phyloP scores from a whole-genome alignment of 2,888 invertebrate genomes.

The Vesta saturnalis region DNA sequence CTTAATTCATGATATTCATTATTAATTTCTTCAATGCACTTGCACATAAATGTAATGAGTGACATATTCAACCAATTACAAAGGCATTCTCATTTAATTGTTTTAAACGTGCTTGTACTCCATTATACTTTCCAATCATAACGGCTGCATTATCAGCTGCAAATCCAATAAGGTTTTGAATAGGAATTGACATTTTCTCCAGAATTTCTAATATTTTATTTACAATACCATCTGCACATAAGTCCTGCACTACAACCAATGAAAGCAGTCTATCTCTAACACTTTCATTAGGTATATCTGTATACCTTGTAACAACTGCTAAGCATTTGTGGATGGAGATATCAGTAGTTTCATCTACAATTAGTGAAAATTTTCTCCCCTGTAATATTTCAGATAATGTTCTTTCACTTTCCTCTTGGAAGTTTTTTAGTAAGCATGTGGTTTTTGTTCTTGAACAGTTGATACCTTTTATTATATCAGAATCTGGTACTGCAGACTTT shows the following conservation, averaged over 20 bases:
- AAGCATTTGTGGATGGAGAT: no score
- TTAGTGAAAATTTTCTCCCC: no score
- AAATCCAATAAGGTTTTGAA: neutral
- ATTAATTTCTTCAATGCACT: constrained; percentile 17
- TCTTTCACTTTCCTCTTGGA: no score
- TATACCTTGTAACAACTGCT: no score
- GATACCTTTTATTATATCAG: no score
- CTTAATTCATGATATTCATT: neutral
- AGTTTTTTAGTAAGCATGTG: no score
- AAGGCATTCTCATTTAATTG: neutral
- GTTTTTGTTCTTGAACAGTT: no score
- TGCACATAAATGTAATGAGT: constrained; percentile 41
- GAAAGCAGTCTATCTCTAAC: neutral
- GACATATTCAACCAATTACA: constrained; percentile 36
- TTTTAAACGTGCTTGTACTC: neutral
- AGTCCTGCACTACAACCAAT: neutral
- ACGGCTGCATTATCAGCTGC: neutral
- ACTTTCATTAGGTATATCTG: no score
- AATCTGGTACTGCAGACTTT: no score
- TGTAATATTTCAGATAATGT: no score
- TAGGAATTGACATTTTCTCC: no score
- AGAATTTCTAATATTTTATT: neutral
- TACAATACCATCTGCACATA: neutral
- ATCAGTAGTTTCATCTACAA: no score
- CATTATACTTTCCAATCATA: neutral